phyloP scores from a whole-genome alignment of 2,888 invertebrate species.

The Zeuzera pyrina region DNA sequence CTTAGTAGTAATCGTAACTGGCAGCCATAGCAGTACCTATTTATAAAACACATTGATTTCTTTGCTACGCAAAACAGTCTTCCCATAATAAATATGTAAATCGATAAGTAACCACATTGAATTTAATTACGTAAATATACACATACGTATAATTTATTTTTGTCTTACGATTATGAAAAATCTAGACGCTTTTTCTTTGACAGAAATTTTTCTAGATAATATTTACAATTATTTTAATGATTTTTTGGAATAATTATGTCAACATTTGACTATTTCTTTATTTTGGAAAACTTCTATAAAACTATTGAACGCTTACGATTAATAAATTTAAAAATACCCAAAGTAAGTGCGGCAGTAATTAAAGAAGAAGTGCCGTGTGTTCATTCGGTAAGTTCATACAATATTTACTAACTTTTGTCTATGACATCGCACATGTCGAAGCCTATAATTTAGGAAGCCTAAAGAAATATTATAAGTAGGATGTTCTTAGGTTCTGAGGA shows the following conservation, averaged over 20 bases:
- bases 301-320: conserved; percentile 5
- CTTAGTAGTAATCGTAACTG: too few species aligned
- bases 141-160: too few species aligned
- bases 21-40: too few species aligned
- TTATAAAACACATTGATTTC: too few species aligned
- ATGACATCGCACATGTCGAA: too few species aligned
- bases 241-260: conserved; percentile 51
- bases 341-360: conserved; percentile 36
- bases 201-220: conserved; percentile 26
- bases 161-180: conserved; percentile 35
- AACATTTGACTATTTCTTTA: conserved; percentile 48
- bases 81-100: too few species aligned
- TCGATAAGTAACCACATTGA: not conserved
- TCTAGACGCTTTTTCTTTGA: conserved; percentile 36
- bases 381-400: conserved; percentile 43
- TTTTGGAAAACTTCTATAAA: conserved; percentile 18
- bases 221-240: conserved; percentile 23
- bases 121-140: too few species aligned
- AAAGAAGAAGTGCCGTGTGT: conserved; percentile 40
- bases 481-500: too few species aligned
- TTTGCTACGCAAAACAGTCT: too few species aligned
- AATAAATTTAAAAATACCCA: conserved; percentile 25
- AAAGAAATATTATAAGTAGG: too few species aligned
- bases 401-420: too few species aligned
- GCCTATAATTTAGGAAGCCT: too few species aligned